Conservation (phyloP, 2,888 invertebrate genomes). For the Strigamia transsilvanica region DNA sequence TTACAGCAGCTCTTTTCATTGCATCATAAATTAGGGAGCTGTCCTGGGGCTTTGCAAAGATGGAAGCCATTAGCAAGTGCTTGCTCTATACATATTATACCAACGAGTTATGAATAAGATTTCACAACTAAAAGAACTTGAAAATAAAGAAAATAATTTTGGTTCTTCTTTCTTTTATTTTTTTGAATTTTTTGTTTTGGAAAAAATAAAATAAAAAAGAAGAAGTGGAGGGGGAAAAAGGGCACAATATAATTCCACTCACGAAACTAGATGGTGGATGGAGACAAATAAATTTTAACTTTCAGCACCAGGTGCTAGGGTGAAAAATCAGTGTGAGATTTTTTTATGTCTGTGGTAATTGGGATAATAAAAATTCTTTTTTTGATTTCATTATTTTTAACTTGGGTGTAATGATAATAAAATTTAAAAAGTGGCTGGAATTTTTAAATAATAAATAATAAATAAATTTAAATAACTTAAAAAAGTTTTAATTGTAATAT, state of each 20-base stretch:
- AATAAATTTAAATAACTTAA: neutral
- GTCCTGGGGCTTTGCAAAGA: slow-evolving; percentile 41
- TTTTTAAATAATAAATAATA: neutral
- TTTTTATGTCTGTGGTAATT: slow-evolving; percentile 23
- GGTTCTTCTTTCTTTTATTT: neutral
- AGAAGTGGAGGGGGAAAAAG: neutral
- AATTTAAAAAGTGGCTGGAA: too few species aligned
- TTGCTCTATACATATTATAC: slow-evolving; percentile 40
- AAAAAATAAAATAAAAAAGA: too few species aligned
- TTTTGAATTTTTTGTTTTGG: neutral
- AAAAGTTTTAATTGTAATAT: neutral
- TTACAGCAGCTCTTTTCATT: slow-evolving; percentile 42
- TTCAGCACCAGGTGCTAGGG: slow-evolving; percentile 18
- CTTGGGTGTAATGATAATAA: too few species aligned
- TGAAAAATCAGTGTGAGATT: slow-evolving; percentile 28
- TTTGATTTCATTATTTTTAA: neutral
- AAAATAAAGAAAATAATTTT: neutral
- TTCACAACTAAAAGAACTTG: slow-evolving; percentile 23
- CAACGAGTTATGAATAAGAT: slow-evolving; percentile 40
- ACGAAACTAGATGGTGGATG: neutral
- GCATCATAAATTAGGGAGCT: slow-evolving; percentile 38
- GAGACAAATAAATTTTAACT: slow-evolving; percentile 30
- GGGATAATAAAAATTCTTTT: slow-evolving; percentile 7
- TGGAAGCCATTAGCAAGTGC: slow-evolving; percentile 41
- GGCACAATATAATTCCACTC: slow-evolving; percentile 26